Conservation (phyloP, 2,888 invertebrate genomes). For the Heteropelma amictum region DNA sequence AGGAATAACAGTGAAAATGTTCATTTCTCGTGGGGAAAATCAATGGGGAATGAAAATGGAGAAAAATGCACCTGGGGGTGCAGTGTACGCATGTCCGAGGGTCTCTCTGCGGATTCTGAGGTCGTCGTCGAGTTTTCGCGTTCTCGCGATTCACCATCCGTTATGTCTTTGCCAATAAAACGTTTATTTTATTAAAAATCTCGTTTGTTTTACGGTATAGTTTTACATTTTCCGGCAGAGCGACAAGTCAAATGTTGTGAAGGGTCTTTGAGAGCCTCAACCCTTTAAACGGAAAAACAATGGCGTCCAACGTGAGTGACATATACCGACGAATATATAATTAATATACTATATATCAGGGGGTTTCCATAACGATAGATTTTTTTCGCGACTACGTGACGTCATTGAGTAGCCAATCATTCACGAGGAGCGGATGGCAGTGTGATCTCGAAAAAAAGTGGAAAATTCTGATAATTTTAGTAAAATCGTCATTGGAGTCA, state of each 20-base stretch:
- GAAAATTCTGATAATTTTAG: too few relatives aligned
- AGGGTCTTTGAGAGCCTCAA: not conserved
- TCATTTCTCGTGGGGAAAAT: conserved; percentile 17
- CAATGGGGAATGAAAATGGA: conserved; percentile 16
- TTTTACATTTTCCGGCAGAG: not conserved
- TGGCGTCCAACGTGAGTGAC: conserved; percentile 59
- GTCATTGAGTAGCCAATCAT: too few relatives aligned
- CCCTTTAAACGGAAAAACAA: conserved; percentile 34
- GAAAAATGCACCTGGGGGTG: conserved; percentile 25
- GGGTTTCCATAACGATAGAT: too few relatives aligned
- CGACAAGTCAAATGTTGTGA: conserved; percentile 37
- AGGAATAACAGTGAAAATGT: not conserved
- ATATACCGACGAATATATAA: not conserved
- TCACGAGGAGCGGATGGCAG: too few relatives aligned
- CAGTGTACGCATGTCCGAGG: conserved; percentile 56
- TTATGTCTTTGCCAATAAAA: too few relatives aligned
- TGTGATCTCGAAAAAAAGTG: too few relatives aligned
- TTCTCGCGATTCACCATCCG: conserved; percentile 15
- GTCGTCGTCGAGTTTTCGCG: conserved; percentile 16
- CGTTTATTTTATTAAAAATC: too few relatives aligned
- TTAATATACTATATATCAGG: too few relatives aligned
- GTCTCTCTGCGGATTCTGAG: conserved; percentile 33
- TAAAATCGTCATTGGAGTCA: too few relatives aligned
- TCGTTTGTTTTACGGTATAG: too few relatives aligned
- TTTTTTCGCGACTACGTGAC: too few relatives aligned